phyloP scores from a whole-genome alignment of 2,113 vertebrate species.

The Isichthys henryi region DNA sequence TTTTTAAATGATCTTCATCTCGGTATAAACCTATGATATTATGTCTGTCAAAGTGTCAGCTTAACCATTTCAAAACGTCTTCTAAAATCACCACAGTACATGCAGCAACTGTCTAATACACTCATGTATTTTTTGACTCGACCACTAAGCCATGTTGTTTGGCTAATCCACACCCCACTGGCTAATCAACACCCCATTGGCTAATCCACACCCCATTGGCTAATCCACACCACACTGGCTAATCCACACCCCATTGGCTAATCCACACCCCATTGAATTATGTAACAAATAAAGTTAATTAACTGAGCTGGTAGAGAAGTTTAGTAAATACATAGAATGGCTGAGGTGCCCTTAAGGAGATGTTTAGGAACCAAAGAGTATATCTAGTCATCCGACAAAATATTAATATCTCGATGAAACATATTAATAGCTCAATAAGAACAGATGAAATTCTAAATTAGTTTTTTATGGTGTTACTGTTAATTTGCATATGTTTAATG shows the following conservation, averaged over 20 bases:
- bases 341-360: not conserved
- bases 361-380: not conserved
- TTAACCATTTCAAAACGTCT: not conserved
- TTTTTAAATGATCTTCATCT: not conserved
- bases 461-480: not conserved
- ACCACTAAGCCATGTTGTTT: not conserved
- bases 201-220: not conserved
- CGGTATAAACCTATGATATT: not conserved
- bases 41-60: not conserved
- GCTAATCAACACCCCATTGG: not conserved
- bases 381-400: not conserved
- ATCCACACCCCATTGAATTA: not conserved
- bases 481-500: not conserved
- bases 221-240: not conserved
- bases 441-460: not conserved
- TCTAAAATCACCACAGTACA: not conserved
- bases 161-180: not conserved
- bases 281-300: not conserved
- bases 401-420: not conserved
- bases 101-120: not conserved
- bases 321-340: not conserved
- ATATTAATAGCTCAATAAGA: not conserved
- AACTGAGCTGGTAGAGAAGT: not conserved
- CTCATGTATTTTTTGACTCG: not conserved
- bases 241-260: not conserved